phyloP scores from a whole-genome alignment of 2,113 vertebrate species.

The Spheniscus mendiculus region DNA sequence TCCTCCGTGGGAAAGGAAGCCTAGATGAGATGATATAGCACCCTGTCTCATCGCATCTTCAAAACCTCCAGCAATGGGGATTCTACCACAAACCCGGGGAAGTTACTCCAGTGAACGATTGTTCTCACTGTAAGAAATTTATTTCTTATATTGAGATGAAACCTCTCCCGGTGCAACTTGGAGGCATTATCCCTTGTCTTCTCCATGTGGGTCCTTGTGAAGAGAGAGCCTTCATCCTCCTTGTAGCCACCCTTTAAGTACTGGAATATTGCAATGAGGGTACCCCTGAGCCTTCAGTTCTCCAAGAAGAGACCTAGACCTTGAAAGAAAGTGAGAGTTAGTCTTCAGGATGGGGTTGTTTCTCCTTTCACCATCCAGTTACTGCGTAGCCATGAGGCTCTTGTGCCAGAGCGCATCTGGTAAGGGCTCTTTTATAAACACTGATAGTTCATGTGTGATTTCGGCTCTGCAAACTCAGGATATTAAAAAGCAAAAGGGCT shows the following conservation, averaged over 20 bases:
- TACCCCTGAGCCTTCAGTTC: neutral
- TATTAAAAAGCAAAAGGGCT: neutral
- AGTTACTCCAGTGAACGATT: neutral
- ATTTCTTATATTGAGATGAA: neutral
- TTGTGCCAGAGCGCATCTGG: neutral
- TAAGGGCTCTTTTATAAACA: neutral
- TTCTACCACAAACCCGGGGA: accelerated
- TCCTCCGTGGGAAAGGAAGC: neutral
- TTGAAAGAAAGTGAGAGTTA: neutral
- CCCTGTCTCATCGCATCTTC: accelerated
- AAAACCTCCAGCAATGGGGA: neutral
- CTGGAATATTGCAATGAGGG: neutral
- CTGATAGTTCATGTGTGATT: neutral
- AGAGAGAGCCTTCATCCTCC: neutral
- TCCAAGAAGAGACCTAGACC: neutral
- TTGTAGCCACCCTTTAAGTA: neutral
- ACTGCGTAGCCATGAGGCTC: neutral
- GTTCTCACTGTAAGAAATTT: neutral
- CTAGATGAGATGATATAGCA: neutral
- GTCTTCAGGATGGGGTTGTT: neutral
- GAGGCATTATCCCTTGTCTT: neutral
- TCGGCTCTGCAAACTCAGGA: neutral
- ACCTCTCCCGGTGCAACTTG: neutral
- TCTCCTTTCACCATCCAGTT: neutral
- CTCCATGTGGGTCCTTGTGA: neutral